These are phyloP conservation scores for Ciona savignyi DNA, from an alignment of 23 tunicate genomes.

Conservation along the genomic window DNA sequence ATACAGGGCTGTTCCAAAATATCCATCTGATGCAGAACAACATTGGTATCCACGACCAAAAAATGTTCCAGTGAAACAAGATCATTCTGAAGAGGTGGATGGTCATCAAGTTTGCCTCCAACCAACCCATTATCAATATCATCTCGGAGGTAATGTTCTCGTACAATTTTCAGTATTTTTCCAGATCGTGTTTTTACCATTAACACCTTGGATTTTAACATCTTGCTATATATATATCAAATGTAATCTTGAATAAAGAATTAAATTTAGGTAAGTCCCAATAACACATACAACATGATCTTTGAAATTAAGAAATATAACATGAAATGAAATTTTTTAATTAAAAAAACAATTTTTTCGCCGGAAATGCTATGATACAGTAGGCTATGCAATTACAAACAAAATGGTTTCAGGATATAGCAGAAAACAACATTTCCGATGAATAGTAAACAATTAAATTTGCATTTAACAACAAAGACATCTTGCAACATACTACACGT, in stretches of 20 bases:
- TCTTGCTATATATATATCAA: slow-evolving; percentile 6
- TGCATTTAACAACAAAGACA: too few relatives aligned
- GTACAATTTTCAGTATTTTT: slow-evolving; percentile 77
- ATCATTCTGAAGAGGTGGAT: slow-evolving; percentile 58
- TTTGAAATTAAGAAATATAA: background rate
- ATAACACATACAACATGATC: background rate
- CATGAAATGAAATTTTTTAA: too few relatives aligned
- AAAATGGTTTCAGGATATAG: too few relatives aligned
- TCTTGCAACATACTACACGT: too few relatives aligned
- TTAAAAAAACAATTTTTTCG: too few relatives aligned
- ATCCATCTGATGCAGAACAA: slow-evolving; percentile 92
- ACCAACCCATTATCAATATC: slow-evolving; percentile 89
- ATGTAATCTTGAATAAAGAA: too few relatives aligned
- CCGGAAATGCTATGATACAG: too few relatives aligned
- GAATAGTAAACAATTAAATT: too few relatives aligned
- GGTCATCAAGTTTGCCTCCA: slow-evolving; percentile 27
- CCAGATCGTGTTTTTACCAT: slow-evolving; percentile 92
- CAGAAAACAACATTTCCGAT: too few relatives aligned
- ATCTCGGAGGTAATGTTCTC: slow-evolving; percentile 98
- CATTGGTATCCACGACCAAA: slow-evolving; percentile 87
- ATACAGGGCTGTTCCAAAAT: slow-evolving; percentile 71
- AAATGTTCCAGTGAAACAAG: slow-evolving; percentile 55
- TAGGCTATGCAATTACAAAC: too few relatives aligned
- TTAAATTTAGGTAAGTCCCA: too few relatives aligned
- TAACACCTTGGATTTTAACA: slow-evolving; percentile 76